Conservation (phyloP, 2,888 invertebrate species). For the Epinotia demarniana region DNA sequence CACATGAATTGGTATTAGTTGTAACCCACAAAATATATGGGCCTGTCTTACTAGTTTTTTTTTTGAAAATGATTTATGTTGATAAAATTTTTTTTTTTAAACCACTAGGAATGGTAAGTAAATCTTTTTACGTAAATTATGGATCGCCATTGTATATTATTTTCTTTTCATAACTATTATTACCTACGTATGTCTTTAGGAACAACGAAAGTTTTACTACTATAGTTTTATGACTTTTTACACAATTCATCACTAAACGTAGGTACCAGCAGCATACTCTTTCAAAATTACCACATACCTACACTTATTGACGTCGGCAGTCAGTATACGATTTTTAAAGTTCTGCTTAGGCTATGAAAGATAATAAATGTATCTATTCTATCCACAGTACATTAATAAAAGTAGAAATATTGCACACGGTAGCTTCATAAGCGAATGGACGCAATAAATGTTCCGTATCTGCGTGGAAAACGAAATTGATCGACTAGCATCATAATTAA, state of each 20-base stretch:
- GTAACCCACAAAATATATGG: no score
- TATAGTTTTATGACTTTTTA: neutral
- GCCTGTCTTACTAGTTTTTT: no score
- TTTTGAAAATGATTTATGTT: no score
- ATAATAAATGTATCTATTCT: constrained; percentile 9
- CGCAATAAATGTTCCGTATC: constrained; percentile 57
- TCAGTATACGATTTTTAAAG: neutral
- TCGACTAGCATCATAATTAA: constrained; percentile 83
- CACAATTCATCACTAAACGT: neutral
- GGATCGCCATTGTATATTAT: no score
- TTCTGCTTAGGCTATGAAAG: constrained; percentile 21
- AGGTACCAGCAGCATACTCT: neutral
- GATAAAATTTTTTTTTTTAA: no score
- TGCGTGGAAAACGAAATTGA: constrained; percentile 56
- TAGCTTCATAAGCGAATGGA: constrained; percentile 75
- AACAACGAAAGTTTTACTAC: neutral
- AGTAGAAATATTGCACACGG: constrained; percentile 64
- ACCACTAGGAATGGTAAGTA: no score
- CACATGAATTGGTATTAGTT: neutral
- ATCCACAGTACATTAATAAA: constrained; percentile 25
- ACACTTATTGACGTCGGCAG: neutral
- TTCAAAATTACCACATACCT: neutral
- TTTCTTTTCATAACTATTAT: neutral
- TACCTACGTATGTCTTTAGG: neutral
- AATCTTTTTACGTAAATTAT: neutral